Evolutionary conservation across 2,797 vertebrate genomes (phyloP).

Genomic region (Chelon auratus): DNA sequence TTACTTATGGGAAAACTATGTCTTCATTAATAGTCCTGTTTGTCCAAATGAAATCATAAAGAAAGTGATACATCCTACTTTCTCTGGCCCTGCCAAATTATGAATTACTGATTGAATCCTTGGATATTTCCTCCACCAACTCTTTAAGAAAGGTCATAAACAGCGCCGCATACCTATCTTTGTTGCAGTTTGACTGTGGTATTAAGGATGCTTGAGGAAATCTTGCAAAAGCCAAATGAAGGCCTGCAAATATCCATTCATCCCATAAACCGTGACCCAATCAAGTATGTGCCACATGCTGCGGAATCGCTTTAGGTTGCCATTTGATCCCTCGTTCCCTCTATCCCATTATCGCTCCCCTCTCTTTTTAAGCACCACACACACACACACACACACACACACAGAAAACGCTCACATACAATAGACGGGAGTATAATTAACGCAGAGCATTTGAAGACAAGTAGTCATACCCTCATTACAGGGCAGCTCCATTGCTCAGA

Average conservation of each 20-base stretch:
- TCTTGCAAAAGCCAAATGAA: neutral
- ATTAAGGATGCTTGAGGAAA: neutral
- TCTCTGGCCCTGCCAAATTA: too few species aligned
- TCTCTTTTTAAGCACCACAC: constrained; percentile 21
- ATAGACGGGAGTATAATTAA: constrained; percentile 65
- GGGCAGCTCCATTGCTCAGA: constrained; percentile 47
- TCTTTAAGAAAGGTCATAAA: too few species aligned
- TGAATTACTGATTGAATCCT: too few species aligned
- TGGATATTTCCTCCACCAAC: too few species aligned
- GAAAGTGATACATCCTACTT: too few species aligned
- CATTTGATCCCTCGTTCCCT: constrained; percentile 36
- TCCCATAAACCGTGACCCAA: constrained; percentile 34
- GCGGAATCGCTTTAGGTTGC: constrained; percentile 39
- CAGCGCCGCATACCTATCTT: too few species aligned
- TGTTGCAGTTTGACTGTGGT: too few species aligned
- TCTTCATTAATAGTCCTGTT: too few species aligned
- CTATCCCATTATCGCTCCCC: constrained; percentile 13
- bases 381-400: constrained; percentile 5
- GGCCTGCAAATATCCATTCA: constrained; percentile 1
- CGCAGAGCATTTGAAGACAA: constrained; percentile 60
- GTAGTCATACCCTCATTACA: constrained; percentile 71
- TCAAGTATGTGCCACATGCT: constrained; percentile 28
- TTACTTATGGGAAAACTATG: too few species aligned
- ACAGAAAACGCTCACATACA: constrained; percentile 11
- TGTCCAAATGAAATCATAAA: too few species aligned